Evolutionary conservation across 2,888 invertebrate species (phyloP).

Genomic region (Aphrophora alni): DNA sequence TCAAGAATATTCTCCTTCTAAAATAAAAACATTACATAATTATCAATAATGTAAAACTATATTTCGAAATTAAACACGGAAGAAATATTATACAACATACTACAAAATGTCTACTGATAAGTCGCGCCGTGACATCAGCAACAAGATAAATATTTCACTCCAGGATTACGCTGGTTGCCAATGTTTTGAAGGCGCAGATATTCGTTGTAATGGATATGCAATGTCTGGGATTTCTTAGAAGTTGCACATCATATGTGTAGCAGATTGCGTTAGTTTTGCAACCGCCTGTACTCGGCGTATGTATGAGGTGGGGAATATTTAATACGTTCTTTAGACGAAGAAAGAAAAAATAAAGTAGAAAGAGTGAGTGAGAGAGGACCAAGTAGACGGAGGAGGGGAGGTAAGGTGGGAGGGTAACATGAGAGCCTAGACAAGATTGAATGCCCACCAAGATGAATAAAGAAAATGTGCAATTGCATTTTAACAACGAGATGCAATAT

Average conservation of each 20-base stretch:
- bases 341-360: constrained; percentile 34
- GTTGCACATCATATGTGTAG: constrained; percentile 6
- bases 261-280: constrained; percentile 24
- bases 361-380: background rate
- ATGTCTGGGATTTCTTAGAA: background rate
- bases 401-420: constrained; percentile 29
- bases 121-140: too few species aligned
- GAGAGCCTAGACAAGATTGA: constrained; percentile 42
- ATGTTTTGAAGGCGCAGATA: background rate
- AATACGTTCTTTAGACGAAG: constrained; percentile 40
- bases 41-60: too few species aligned
- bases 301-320: constrained; percentile 36
- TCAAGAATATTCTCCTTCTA: too few species aligned
- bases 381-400: constrained; percentile 16
- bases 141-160: too few species aligned
- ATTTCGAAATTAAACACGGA: too few species aligned
- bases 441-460: constrained; percentile 42
- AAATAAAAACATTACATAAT: too few species aligned
- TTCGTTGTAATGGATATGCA: background rate
- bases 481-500: constrained; percentile 43
- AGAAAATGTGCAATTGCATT: constrained; percentile 44
- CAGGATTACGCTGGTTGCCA: too few species aligned
- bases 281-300: constrained; percentile 38
- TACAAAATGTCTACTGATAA: too few species aligned
- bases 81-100: too few species aligned